Percentiles rank a stretch among this genome's conserved stretches.
phyloP scores from a whole-genome alignment of 2,888 invertebrate genomes.

The Lochmaea capreae region DNA sequence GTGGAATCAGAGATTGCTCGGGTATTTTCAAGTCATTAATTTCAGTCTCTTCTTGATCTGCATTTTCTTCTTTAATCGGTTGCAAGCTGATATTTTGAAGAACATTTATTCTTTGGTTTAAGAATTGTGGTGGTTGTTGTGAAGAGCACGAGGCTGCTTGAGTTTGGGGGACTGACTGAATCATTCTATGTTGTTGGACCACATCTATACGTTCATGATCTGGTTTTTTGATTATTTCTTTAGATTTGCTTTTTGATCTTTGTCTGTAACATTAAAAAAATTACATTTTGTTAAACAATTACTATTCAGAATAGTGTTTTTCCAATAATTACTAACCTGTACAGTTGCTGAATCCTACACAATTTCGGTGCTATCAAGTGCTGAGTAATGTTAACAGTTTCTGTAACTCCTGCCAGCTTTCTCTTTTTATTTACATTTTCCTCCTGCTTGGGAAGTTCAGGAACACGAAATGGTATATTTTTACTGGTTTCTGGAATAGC shows the following conservation, averaged over 20 bases:
- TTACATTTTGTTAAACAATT: no score
- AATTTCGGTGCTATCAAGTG: constrained; percentile 63
- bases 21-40: constrained; percentile 13
- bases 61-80: constrained; percentile 45
- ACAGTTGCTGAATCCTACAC: constrained; percentile 64
- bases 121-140: constrained; percentile 21
- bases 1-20: constrained; percentile 26
- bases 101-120: constrained; percentile 59
- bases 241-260: constrained; percentile 49
- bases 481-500: constrained; percentile 46
- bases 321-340: constrained; percentile 54
- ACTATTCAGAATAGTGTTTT: no score
- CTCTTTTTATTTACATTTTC: constrained; percentile 61
- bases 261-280: constrained; percentile 42
- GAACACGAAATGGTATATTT: constrained; percentile 57
- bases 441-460: constrained; percentile 60
- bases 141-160: constrained; percentile 35
- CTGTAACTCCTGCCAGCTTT: constrained; percentile 57
- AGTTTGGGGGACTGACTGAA: constrained; percentile 42
- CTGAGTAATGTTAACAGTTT: constrained; percentile 60
- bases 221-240: constrained; percentile 53
- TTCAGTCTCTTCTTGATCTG: constrained; percentile 25
- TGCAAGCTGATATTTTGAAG: constrained; percentile 60
- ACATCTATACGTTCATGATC: constrained; percentile 48
- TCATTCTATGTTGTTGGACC: constrained; percentile 45